phyloP scores from a whole-genome alignment of 2,888 invertebrate genomes.

The Selenia dentaria region DNA sequence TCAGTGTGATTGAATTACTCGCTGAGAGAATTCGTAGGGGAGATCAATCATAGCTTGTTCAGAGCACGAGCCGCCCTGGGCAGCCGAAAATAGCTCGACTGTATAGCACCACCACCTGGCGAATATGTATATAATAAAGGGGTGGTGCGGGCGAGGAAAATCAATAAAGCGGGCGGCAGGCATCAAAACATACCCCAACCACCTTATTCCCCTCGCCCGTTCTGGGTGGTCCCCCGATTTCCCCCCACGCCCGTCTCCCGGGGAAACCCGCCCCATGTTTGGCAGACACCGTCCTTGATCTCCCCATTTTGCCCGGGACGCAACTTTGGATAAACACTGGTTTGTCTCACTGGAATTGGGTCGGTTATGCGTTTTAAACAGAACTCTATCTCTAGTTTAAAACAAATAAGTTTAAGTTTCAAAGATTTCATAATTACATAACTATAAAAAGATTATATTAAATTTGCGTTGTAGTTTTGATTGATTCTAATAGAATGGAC shows the following conservation, averaged over 20 bases:
- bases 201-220: conserved; percentile 46
- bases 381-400: too few relatives aligned
- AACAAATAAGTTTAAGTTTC: conserved; percentile 42
- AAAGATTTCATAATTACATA: too few relatives aligned
- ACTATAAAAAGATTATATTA: too few relatives aligned
- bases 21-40: conserved; percentile 45
- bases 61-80: conserved; percentile 56
- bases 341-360: conserved; percentile 78
- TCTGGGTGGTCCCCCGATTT: conserved; percentile 39
- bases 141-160: conserved; percentile 69
- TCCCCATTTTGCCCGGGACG: conserved; percentile 71
- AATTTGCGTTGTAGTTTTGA: too few relatives aligned
- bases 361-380: conserved; percentile 74
- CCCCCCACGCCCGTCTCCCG: conserved; percentile 63
- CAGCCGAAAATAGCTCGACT: conserved; percentile 76
- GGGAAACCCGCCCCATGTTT: conserved; percentile 82
- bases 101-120: conserved; percentile 52
- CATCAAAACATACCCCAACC: conserved; percentile 76
- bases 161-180: conserved; percentile 80
- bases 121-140: conserved; percentile 75
- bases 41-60: conserved; percentile 71
- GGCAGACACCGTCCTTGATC: conserved; percentile 84
- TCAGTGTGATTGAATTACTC: conserved; percentile 42
- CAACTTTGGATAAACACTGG: conserved; percentile 80
- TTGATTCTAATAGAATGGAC: too few relatives aligned